Evolutionary conservation across 30 jellyfish, hydroid and myxozoan species (phyloP).

Genomic region (Aurelia sp.): DNA sequence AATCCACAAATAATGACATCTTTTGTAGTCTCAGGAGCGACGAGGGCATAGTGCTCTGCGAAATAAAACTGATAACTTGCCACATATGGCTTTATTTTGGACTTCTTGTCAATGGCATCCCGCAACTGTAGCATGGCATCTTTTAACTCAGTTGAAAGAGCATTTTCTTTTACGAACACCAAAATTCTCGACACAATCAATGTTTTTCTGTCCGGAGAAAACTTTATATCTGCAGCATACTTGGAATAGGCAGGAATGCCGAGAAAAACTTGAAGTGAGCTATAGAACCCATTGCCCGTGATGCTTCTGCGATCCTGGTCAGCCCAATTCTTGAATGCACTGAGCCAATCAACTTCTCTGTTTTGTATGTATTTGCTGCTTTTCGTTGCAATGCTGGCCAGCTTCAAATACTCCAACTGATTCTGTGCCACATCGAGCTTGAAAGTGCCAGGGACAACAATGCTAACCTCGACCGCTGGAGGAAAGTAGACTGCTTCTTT

Average conservation of each 20-base stretch:
- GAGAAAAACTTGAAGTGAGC: constrained; percentile 26
- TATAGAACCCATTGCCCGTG: constrained; percentile 1
- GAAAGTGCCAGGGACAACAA: constrained; percentile 52
- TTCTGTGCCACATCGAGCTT: not conserved
- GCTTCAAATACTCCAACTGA: constrained; percentile 25
- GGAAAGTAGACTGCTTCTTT: constrained; percentile 36
- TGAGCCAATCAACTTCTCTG: constrained; percentile 40
- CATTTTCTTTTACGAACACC: constrained; percentile 8
- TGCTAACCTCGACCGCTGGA: constrained; percentile 30
- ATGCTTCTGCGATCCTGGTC: not conserved
- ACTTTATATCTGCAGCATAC: constrained; percentile 10
- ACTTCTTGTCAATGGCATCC: constrained; percentile 15
- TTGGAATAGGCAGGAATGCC: constrained; percentile 2
- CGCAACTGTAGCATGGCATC: constrained; percentile 27
- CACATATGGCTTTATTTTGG: constrained; percentile 1
- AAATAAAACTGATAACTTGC: constrained; percentile 29
- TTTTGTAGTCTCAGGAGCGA: constrained; percentile 55
- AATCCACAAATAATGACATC: constrained; percentile 64
- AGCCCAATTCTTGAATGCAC: constrained; percentile 52
- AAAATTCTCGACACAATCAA: constrained; percentile 19
- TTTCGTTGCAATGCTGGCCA: constrained; percentile 12
- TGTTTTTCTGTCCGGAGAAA: not conserved
- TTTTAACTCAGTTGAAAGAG: not conserved
- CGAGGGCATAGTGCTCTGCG: constrained; percentile 65
- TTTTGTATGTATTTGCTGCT: constrained; percentile 11